Evolutionary conservation across 2,113 vertebrate genomes (phyloP), one percentile per base, ranked within the genome.

Genomic region (Origma solitaria): DNA sequence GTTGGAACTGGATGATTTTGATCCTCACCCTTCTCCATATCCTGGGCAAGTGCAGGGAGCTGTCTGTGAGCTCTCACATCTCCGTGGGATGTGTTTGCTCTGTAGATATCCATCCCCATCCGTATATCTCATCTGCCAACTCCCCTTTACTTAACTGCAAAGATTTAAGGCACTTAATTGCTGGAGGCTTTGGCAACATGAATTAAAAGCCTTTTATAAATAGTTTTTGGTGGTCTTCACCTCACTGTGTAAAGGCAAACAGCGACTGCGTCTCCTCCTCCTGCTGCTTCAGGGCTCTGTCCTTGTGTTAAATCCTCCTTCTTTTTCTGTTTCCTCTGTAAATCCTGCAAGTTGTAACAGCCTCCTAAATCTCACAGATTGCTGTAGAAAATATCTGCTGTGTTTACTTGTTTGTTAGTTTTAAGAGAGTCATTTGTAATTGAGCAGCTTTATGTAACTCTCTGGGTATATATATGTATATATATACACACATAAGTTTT

Each of bases 281-380:
- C 73, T 72, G 77, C 80, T 79, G 51, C 83, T 92, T 72, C 70
- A 38, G 61, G 61, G 81, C 50, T 64, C 30, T 23, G 21, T 83
- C 86, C 65, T 92, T 72, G 80, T 54, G 10, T 76, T 86, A 73
- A 81, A 80, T 73, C 54, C 64, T 86, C 47, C 72, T 73, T 70
- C 62, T 64, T 28, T 15, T 25, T 47, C 10, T 28, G 15, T 49
- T 82, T 79, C 61, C 18, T 85, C 57, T 72, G 60, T 90, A 90
- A 92, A 93, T 95, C 82, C 54, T 83, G 51, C n/a, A 27, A 58
- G 53, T 68, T 81, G 25, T 76, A 86, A 57, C 8, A 7, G 28
- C 53, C 53, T 57, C n/a, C 49, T 87, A 45, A 87, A 87, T 91
- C 81, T 72, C 83, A 31, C 53, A 31, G 33, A 87, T 76, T 91